Evolutionary conservation across 2,797 vertebrate species (phyloP).

Genomic region (Decapterus maruadsi): DNA sequence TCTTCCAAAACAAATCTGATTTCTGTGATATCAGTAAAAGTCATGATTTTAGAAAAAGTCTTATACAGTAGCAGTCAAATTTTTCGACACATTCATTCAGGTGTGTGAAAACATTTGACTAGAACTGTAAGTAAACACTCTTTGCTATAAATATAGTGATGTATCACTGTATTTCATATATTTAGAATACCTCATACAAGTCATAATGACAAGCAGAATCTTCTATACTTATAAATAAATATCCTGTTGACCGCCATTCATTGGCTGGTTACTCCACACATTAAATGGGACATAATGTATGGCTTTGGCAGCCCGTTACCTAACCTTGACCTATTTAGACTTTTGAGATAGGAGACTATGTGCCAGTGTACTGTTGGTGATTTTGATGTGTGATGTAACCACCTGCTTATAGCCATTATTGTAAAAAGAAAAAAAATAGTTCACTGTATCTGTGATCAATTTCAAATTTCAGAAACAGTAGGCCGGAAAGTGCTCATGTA

Average conservation of each 20-base stretch:
- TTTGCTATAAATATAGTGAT: neutral
- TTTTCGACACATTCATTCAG: no score
- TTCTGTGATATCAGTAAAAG: neutral
- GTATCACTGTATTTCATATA: neutral
- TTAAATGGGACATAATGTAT: conserved; percentile 5
- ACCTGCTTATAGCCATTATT: neutral
- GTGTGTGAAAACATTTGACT: no score
- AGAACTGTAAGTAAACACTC: neutral
- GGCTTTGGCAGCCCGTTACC: conserved; percentile 10
- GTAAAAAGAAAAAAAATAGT: conserved; percentile 1
- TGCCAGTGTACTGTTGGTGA: neutral
- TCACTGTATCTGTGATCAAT: neutral
- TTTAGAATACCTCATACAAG: neutral
- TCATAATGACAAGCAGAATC: neutral
- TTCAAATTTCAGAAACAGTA: neutral
- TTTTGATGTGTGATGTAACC: neutral
- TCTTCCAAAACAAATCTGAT: no score
- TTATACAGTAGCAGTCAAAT: neutral
- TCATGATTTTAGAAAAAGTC: neutral
- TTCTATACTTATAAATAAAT: neutral
- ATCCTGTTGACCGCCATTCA: neutral
- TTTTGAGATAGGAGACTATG: conserved; percentile 6
- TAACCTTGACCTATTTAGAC: conserved; percentile 51
- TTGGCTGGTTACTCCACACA: neutral
- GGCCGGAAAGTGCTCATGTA: neutral